Base-by-base conservation (phyloP, 2,797 vertebrate genomes). In the Dendrocincla tyrannina region DNA sequence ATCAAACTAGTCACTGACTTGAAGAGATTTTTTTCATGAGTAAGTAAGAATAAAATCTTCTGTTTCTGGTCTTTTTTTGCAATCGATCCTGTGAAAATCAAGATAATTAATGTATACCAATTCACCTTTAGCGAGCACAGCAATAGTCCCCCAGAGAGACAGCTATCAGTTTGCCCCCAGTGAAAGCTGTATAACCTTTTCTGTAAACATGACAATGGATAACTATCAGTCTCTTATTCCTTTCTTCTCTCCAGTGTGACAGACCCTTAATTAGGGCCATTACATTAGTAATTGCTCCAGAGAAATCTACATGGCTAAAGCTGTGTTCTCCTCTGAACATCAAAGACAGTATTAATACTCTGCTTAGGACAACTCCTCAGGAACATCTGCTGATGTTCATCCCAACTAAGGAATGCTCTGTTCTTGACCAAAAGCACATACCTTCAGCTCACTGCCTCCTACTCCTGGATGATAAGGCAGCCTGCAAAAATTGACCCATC, bases 81-180 rank as follows among this genome's bases (percentile, higher is more conserved):
- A 70, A 89, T 9, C 10, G 52, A 85, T 49, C 53, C 81, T 92
- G 72, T 77, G 68, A 92, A 96, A 91, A 95, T 49, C 10, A 79
- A 91, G 66, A 67, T 32, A 79, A 88, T 64, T 49, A 84, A 53
- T 3, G 30, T 52, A 69, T 9, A 60, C 24, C 30, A 50, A 53
- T 42, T 74, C 33, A 67, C 52, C 67, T 56, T 70, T 30, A 63
- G 17, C 11, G 23, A 82, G 44, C 53, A 32, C 75, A 87, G 64
- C 78, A 79, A 10, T 1, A 77, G 35, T n/a, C 35, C n/a, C 44
- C 42, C 22, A 14, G 53, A 64, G 70, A 14, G 55, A 88, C 0
- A 55, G 76, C 35, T 41, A 37, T 44, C 8, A 4, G 42, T 12
- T 37, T 68, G 35, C 62, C 56, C 56, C 73, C 50, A 62, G 69